A percentile compares a stretch with the other conserved stretches of the same genome.
These are phyloP conservation scores for Phalacrocorax aristotelis DNA, from an alignment of 2,113 vertebrate species.

Conservation along the genomic window DNA sequence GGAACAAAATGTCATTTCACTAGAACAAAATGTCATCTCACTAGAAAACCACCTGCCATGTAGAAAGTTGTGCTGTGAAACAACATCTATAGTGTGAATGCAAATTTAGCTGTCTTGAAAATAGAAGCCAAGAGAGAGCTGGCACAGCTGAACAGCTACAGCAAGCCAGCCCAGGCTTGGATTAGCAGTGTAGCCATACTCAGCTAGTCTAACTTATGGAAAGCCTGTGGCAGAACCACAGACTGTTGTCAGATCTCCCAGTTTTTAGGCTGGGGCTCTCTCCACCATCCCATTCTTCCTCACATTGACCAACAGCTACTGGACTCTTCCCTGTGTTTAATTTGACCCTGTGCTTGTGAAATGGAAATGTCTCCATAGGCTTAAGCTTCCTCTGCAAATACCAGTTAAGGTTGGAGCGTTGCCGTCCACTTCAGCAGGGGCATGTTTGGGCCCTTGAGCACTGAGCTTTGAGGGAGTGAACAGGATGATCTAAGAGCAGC, in stretches of 20 bases:
- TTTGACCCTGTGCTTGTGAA: neutral
- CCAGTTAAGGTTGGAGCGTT: neutral
- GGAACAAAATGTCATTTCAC: conserved; percentile 32
- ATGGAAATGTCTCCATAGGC: neutral
- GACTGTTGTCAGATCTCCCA: neutral
- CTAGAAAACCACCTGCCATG: conserved; percentile 11
- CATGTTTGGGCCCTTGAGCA: neutral
- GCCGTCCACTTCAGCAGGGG: neutral
- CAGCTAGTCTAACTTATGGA: neutral
- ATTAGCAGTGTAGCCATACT: neutral
- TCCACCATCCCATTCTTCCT: neutral
- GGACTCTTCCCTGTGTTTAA: neutral
- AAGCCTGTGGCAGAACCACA: neutral
- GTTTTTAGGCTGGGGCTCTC: neutral
- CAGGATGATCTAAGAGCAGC: neutral
- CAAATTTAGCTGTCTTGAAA: conserved; percentile 4
- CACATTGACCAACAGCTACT: neutral
- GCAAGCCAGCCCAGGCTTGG: neutral
- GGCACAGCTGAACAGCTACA: neutral
- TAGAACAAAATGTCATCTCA: conserved; percentile 1
- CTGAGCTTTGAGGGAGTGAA: neutral
- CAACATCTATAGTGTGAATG: neutral
- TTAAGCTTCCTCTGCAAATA: neutral
- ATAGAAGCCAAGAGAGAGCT: neutral
- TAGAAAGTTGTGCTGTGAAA: neutral